Evolutionary conservation across 2,888 invertebrate species (phyloP).

Genomic region (Cosmorhoe ocellata): DNA sequence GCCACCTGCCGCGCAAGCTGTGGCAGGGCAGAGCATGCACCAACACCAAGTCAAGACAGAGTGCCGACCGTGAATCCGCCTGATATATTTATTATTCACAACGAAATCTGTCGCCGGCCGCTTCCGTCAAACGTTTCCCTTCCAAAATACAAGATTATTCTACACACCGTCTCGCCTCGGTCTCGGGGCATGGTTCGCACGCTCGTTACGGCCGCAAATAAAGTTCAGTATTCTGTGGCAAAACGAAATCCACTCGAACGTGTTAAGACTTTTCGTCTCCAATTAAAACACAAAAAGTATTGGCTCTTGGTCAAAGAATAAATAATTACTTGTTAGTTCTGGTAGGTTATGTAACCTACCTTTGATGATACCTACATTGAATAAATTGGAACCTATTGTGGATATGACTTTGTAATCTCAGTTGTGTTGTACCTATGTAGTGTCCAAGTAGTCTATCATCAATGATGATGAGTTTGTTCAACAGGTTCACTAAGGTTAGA

Average conservation of each 20-base stretch:
- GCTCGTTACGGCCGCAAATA: conserved; percentile 39
- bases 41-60: conserved; percentile 16
- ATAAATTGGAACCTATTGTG: no score
- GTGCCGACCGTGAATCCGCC: conserved; percentile 62
- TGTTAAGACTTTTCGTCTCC: conserved; percentile 32
- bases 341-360: not conserved
- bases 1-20: not conserved
- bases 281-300: conserved; percentile 17
- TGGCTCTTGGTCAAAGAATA: conserved; percentile 4
- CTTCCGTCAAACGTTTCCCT: conserved; percentile 66
- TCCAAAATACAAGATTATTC: conserved; percentile 67
- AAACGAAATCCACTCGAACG: conserved; percentile 24
- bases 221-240: conserved; percentile 5
- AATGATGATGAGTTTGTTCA: no score
- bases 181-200: conserved; percentile 42
- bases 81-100: conserved; percentile 66
- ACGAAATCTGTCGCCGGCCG: conserved; percentile 63
- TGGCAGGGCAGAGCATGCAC: conserved; percentile 9
- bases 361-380: not conserved
- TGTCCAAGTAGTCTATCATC: no score
- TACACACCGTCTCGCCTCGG: conserved; percentile 52
- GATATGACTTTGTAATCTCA: no score
- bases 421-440: no score
- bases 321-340: not conserved
- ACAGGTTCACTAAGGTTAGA: no score